A percentile compares a stretch with the other conserved stretches of the same genome.
These are phyloP conservation scores for Timema cristinae DNA, from an alignment of 2,888 invertebrate species.

Conservation along the genomic window DNA sequence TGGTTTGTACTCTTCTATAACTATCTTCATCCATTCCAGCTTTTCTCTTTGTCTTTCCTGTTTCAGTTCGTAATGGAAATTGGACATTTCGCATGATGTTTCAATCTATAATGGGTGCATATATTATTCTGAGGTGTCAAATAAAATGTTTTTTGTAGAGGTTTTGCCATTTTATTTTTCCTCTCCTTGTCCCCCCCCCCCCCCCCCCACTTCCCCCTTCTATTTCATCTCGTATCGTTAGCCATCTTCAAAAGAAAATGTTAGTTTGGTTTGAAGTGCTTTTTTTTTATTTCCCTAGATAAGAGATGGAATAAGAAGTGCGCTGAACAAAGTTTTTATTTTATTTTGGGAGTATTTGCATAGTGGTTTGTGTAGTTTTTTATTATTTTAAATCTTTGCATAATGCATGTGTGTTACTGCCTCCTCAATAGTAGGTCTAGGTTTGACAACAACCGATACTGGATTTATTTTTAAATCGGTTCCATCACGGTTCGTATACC, in stretches of 20 bases:
- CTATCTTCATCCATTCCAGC: not conserved
- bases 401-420: too few species aligned
- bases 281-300: not conserved
- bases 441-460: too few species aligned
- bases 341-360: not conserved
- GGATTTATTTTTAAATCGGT: too few species aligned
- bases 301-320: not conserved
- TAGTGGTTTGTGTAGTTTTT: not conserved
- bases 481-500: too few species aligned
- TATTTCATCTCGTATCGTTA: not conserved
- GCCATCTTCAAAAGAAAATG: not conserved
- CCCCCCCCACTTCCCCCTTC: too few species aligned
- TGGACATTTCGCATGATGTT: conserved; percentile 9
- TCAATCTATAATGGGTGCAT: conserved; percentile 13
- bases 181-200: too few species aligned
- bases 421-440: too few species aligned
- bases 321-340: not conserved
- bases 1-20: not conserved
- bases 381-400: too few species aligned
- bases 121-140: not conserved
- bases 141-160: not conserved
- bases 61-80: not conserved
- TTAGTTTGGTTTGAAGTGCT: not conserved
- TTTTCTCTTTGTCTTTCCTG: not conserved
- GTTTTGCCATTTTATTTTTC: too few species aligned